phyloP scores from a whole-genome alignment of 2,797 vertebrate species.

The Lemur catta region DNA sequence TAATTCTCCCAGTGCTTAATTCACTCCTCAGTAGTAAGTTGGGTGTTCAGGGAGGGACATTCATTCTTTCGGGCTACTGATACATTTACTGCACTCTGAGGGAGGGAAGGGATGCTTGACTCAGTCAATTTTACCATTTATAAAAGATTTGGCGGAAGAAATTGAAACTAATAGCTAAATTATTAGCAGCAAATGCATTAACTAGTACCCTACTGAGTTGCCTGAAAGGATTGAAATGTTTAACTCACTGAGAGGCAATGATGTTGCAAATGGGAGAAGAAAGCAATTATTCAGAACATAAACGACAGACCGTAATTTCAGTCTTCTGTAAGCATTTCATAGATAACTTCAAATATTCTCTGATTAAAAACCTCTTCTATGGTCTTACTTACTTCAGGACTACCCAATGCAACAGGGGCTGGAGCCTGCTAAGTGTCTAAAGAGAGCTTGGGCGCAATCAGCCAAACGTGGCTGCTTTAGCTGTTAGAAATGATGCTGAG shows the following conservation, averaged over 20 bases:
- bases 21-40: neutral
- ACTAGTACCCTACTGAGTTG: neutral
- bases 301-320: neutral
- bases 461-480: neutral
- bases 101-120: neutral
- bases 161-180: conserved; percentile 42
- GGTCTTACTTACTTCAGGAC: neutral
- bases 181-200: neutral
- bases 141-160: neutral
- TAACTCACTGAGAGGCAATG: neutral
- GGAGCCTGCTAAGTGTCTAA: neutral
- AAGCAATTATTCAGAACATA: neutral
- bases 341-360: neutral
- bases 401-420: neutral
- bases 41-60: neutral
- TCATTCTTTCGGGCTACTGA: neutral
- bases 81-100: neutral
- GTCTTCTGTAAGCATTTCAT: neutral
- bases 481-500: neutral
- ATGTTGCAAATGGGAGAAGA: neutral
- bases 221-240: conserved; percentile 4
- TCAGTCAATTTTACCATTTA: neutral
- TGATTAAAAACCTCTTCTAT: neutral
- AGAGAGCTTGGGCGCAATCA: neutral
- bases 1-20: neutral